Base-by-base conservation (phyloP, 2,888 invertebrate species). In the Monochamus alternatus region DNA sequence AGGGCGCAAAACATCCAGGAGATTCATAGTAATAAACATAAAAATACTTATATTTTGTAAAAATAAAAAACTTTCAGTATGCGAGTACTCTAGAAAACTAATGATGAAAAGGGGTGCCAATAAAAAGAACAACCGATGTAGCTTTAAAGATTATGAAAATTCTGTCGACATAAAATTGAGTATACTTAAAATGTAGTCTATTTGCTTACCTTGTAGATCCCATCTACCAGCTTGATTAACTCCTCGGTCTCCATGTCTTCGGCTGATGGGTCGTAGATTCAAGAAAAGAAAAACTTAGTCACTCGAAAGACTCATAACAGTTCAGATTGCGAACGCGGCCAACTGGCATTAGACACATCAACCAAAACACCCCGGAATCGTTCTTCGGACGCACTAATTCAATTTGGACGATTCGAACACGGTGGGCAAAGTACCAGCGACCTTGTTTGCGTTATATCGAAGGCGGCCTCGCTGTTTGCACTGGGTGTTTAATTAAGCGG, bases 151-250 rank as follows among this genome's bases (percentile, higher is more conserved):
- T 22, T 22, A 22, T 22, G 22, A 22, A 22, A 22, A 22, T 22
- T 22, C 22, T 22, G 22, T 22, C 22, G 22, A 22, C 22, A 22
- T 22, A 22, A 22, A 22, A 22, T 22, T 22, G 22, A 22, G 22
- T 22, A 22, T 22, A 22, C 22, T 22, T 22, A 22, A 22, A 22
- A 22, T 22, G 22, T 22, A 22, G 22, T 22, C 22, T 22, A 55
- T 70, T 30, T 12, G 77, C 90, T 90, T 91, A 96, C 96, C 95
- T 96, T 96, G 90, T 96, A 96, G 87, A 96, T 96, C 86, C 95
- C 95, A 90, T 96, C 96, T 86, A 96, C 96, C 86, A 96, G 93
- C 91, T 95, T 96, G 87, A 95, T 96, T 85, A 96, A 93, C 91
- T 96, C 96, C 89, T 96, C 96, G 85, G 96, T 95, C 91, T 96